These are phyloP conservation scores for Pachycephus smyrnensis DNA, from an alignment of 2,888 invertebrate species.

Conservation along the genomic window DNA sequence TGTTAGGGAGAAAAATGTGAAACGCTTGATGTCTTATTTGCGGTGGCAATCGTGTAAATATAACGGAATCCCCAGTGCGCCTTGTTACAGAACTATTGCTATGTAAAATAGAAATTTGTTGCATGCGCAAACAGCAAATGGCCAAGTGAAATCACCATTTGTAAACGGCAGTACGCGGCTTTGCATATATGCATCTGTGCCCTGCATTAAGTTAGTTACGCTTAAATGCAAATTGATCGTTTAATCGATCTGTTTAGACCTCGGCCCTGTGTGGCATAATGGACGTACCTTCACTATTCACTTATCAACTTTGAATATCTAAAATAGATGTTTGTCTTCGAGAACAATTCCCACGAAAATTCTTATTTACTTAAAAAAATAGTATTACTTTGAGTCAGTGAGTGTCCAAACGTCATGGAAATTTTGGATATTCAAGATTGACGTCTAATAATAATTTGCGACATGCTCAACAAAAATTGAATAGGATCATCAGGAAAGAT, in stretches of 20 bases:
- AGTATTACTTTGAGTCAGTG: neutral
- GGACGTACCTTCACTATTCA: neutral
- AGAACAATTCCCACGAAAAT: neutral
- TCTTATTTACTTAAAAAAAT: neutral
- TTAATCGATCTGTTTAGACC: slow-evolving; percentile 59
- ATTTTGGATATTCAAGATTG: neutral
- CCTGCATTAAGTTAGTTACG: slow-evolving; percentile 62
- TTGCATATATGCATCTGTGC: slow-evolving; percentile 53
- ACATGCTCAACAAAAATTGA: neutral
- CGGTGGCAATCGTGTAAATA: neutral
- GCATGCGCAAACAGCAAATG: slow-evolving; percentile 43
- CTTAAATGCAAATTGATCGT: slow-evolving; percentile 64
- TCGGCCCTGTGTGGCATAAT: slow-evolving; percentile 44
- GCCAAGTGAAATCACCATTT: slow-evolving; percentile 50
- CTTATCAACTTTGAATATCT: slow-evolving; percentile 17
- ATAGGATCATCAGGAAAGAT: neutral
- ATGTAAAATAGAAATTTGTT: neutral
- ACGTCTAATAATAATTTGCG: neutral
- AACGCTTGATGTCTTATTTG: neutral
- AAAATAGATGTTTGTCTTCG: slow-evolving; percentile 9
- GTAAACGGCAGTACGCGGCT: slow-evolving; percentile 44
- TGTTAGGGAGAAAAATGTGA: neutral
- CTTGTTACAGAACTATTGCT: neutral
- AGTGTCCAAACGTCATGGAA: neutral
- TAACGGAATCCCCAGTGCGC: neutral